Conservation (phyloP, 2,888 invertebrate genomes). For the Chirona hameri region DNA sequence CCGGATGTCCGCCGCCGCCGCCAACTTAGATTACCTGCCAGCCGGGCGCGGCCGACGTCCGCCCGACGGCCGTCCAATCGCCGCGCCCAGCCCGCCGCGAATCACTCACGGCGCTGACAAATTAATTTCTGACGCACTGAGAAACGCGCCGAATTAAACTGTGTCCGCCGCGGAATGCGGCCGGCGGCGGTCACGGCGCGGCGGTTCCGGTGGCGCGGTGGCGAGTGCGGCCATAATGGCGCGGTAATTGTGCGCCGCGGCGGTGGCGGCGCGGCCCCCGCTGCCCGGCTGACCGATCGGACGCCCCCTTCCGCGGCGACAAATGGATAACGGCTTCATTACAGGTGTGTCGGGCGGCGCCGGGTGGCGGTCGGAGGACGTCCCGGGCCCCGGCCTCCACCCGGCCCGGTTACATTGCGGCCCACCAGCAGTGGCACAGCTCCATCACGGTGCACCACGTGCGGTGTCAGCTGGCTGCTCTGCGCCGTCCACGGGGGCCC, state of each 20-base stretch:
- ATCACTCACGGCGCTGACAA: constrained; percentile 23
- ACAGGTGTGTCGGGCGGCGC: not conserved
- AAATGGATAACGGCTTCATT: not conserved
- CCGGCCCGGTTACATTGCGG: no score
- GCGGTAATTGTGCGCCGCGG: not conserved
- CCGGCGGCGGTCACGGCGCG: not conserved
- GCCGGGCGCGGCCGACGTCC: not conserved
- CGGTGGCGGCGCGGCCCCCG: not conserved
- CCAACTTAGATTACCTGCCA: constrained; percentile 7
- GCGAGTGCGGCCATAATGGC: not conserved
- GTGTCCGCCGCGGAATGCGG: not conserved
- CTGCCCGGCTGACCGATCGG: not conserved
- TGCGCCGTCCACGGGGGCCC: no score
- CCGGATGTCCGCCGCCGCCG: not conserved
- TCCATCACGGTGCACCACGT: no score
- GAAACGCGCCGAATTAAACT: constrained; percentile 8
- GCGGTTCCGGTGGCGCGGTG: not conserved
- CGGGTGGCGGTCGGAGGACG: no score
- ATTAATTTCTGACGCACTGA: constrained; percentile 14
- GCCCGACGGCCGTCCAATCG: not conserved
- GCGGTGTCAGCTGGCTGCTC: no score
- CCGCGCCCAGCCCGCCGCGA: not conserved
- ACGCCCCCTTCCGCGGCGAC: not conserved
- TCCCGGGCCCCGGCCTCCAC: no score
- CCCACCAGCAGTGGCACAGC: no score